A percentile compares a stretch with the other conserved stretches of the same genome.
These are phyloP conservation scores for Micrastur ruficollis DNA, from an alignment of 2,797 vertebrate genomes.

Conservation along the genomic window DNA sequence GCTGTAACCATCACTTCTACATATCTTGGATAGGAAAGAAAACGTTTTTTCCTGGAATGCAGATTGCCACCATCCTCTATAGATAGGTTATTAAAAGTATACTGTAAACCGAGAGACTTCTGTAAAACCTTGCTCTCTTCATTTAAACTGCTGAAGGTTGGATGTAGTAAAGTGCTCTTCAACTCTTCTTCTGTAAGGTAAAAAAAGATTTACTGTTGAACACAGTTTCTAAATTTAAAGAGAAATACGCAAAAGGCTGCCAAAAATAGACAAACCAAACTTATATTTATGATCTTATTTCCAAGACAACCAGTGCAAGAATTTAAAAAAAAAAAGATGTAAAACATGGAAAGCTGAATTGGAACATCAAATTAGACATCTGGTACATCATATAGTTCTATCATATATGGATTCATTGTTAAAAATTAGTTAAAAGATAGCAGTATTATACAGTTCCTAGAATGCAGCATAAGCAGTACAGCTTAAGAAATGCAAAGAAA, in stretches of 20 bases:
- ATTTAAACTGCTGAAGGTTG: slow-evolving; percentile 68
- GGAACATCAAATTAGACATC: not conserved
- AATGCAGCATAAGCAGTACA: not conserved
- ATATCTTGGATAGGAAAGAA: slow-evolving; percentile 94
- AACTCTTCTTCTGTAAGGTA: slow-evolving; percentile 73
- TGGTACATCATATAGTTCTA: not conserved
- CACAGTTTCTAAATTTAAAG: not conserved
- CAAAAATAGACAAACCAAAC: not conserved
- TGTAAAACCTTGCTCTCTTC: slow-evolving; percentile 75
- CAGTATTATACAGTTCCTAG: not conserved
- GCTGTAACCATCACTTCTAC: slow-evolving; percentile 98
- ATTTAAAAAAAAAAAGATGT: not conserved
- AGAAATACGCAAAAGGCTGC: not conserved
- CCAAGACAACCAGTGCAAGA: not conserved
- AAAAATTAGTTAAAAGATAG: not conserved
- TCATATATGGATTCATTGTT: not conserved
- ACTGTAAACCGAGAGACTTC: slow-evolving; percentile 54
- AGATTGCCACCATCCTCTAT: slow-evolving; percentile 32
- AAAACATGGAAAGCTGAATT: not conserved
- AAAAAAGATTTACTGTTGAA: not conserved
- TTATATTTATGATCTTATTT: not conserved
- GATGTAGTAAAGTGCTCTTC: slow-evolving; percentile 62
- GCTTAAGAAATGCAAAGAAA: not conserved
- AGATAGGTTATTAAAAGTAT: slow-evolving; percentile 58
- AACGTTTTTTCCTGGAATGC: slow-evolving; percentile 85